Base-by-base conservation (phyloP, 2,888 invertebrate genomes). In the Rhagonycha lutea region DNA sequence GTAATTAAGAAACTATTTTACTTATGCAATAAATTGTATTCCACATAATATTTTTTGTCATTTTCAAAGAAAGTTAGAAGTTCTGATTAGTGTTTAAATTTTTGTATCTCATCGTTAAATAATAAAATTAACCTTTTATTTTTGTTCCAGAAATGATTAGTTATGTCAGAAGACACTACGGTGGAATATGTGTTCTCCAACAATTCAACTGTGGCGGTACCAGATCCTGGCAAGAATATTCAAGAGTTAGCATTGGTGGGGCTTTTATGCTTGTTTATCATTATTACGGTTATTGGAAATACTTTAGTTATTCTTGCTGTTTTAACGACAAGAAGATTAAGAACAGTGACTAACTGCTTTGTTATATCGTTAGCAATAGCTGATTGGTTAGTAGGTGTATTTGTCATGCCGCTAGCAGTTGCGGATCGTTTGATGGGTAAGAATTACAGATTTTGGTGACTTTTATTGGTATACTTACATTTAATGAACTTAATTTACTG, bases 371-470 rank as follows among this genome's bases (percentile, higher is more conserved):
- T 98, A 85, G 98, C 98, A 0, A 94, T 94, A 0, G 98, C 98
- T 67, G 98, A 98, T 90, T 91, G 98, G 87, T 87, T 97, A 80
- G 97, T 98, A 4, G 98, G 98, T 0, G 92, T 97, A 32, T 95
- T 96, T 83, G 98, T 98, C 0, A 95, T 98, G 94, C 98, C 98
- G 2, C 97, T 97, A 68, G 97, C 97, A n/a, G 96, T 97, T 61
- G 94, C 95, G 75, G 92, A 95, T 76, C 94, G 96, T 88, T 91
- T 97, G 72, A 93, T 92, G 88, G 96, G 96, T 91, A 88, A 93
- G 93, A 29, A 68, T 32, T 10, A 10, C 24, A 18, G 8, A 61
- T 61, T 61, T 61, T 61, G 14, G 4, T 61, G 8, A 12, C 12
- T 61, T 12, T 12, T n/a, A n/a, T n/a, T n/a, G n/a, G n/a, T n/a